phyloP scores from a whole-genome alignment of 1,140 invertebrate species.

The Drosophila albomicans region DNA sequence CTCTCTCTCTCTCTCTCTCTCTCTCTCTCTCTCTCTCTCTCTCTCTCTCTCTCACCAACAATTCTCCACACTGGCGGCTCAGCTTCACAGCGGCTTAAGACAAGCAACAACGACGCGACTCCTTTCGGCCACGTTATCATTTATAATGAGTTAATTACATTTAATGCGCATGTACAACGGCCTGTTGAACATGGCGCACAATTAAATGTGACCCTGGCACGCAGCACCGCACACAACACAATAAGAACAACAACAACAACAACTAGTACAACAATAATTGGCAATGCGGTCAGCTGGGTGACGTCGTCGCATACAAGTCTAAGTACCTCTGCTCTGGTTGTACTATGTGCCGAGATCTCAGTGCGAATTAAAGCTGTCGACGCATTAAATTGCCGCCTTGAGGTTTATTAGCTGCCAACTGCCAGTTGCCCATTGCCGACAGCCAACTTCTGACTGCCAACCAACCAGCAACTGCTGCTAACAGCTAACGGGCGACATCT shows the following conservation, averaged over 20 bases:
- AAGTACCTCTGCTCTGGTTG: conserved; percentile 36
- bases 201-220: conserved; percentile 78
- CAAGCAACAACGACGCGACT: conserved; percentile 40
- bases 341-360: conserved; percentile 32
- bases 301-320: conserved; percentile 1
- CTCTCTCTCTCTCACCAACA: too few species aligned
- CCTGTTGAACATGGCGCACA: conserved; percentile 77
- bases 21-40: conserved; percentile 6
- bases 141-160: conserved; percentile 83
- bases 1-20: too few species aligned
- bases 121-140: conserved; percentile 72
- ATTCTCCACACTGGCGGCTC: neutral
- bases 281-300: conserved; percentile 44
- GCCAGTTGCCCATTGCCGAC: conserved; percentile 1
- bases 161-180: conserved; percentile 82
- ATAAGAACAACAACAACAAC: conserved; percentile 22
- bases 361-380: conserved; percentile 63
- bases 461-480: conserved; percentile 3
- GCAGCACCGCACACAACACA: conserved; percentile 23
- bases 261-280: conserved; percentile 43
- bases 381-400: conserved; percentile 61
- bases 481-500: too few species aligned
- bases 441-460: conserved; percentile 19
- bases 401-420: conserved; percentile 65
- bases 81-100: conserved; percentile 51